Base-by-base conservation (phyloP, 1,140 invertebrate species). In the Dysdera silvatica region DNA sequence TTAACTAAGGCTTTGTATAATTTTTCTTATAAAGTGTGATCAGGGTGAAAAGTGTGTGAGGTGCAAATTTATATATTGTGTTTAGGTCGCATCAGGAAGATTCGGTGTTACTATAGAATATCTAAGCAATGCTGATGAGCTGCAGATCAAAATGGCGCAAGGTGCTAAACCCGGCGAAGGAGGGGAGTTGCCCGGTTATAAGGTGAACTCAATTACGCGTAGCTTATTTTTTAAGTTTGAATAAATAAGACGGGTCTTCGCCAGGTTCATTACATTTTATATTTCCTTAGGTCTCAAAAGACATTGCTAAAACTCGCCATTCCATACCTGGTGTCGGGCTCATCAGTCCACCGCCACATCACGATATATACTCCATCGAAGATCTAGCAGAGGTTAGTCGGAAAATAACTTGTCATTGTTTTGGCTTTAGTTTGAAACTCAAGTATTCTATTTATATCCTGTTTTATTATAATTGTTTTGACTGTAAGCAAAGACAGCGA, bases 331-430 rank as follows among this genome's bases (percentile, higher is more conserved):
- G 94, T 7, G 96, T 99, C n/a, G 96, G 96, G 52, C 78, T 99
- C 1, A 98, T 99, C 73, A 98, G 94, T 1, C 96, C 96, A 32
- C 95, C 96, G 6, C 96, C 96, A 6, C 96, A 99, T 80, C 96
- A 99, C 76, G 95, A 99, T 74, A 98, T 99, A 75, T 99, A 99
- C 78, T 97, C 93, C 33, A 99, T 99, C 72, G 96, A 99, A 79
- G 96, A 99, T 81, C 80, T 99, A 68, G 92, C 95, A 1, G 92
- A 99, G 75, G 77, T 79, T 52, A 40, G 3, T 12, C 23, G 59
- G 33, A 12, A n/a, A 35, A 23, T 12, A 33, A 7, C 4, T 48
- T 12, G 2, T 12, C 26, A n/a, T 14, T n/a, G 20, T 16, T 29
- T 29, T 29, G 23, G 16, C n/a, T 14, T 10, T 20, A 16, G 14